Evolutionary conservation across 2,888 invertebrate genomes (phyloP), one percentile per base, ranked within the genome.

Genomic region (Seladonia tumulorum): DNA sequence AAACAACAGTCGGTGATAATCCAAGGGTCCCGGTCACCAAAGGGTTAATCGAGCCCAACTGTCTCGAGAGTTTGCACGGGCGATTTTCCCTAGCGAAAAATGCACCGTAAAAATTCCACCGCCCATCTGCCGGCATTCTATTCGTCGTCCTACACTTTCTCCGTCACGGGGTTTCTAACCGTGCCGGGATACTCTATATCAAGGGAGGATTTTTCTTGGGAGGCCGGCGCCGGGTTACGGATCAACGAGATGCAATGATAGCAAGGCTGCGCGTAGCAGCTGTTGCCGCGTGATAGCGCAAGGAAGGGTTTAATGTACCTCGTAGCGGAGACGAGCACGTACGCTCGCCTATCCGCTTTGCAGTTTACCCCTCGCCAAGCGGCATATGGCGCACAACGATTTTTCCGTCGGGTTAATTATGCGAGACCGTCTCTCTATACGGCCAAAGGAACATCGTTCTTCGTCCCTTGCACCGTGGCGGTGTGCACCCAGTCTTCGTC

Each of bases 301-400:
- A 91, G 90, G 90, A 90, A 91, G 89, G 91, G 89, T 91, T 93
- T 92, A 93, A 92, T 90, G 91, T 88, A 89, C 90, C 91, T 91
- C 89, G 89, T 90, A 88, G 90, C 89, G 78, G 88, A 84, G 86
- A 79, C 79, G 88, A 89, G 87, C 89, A 83, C 79, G 63, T 47
- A 75, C 63, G 90, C 90, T 92, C 90, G 89, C 87, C 89, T 89
- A 89, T 90, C 89, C 87, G 84, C 88, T 82, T 88, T 78, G 89
- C 90, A 89, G 90, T 91, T 90, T 91, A 87, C 89, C 87, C 91
- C 88, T 88, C 87, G 83, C 90, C 49, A 90, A 88, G 91, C 93
- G 92, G 93, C 94, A 94, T 94, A 94, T 94, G 94, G 94, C 91
- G 93, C 91, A 87, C 91, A 91, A 92, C 91, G 92, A 93, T 93